Evolutionary conservation across 2,113 vertebrate genomes (phyloP).

Genomic region (Noctilio leporinus): DNA sequence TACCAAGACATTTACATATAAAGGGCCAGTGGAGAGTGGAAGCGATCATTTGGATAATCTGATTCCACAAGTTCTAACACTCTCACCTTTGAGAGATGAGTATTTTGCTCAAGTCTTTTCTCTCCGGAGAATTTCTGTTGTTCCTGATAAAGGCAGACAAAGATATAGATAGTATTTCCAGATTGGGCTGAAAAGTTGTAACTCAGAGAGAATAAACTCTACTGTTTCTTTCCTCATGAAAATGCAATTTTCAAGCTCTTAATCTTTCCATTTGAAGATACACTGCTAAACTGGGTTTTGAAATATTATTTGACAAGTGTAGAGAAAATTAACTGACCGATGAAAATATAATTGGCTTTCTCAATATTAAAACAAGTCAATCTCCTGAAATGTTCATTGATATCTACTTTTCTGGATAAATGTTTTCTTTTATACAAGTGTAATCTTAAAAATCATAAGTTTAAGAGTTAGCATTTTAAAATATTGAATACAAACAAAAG

Average conservation of each 20-base stretch:
- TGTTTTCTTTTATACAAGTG: slow-evolving; percentile 27
- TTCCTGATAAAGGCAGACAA: not conserved
- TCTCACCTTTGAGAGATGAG: not conserved
- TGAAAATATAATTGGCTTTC: slow-evolving; percentile 29
- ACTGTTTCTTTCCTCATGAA: slow-evolving; percentile 25
- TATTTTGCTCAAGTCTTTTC: not conserved
- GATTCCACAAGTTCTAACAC: not conserved
- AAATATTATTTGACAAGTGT: slow-evolving; percentile 12
- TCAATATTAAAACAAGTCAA: slow-evolving; percentile 30
- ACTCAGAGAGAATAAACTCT: slow-evolving; percentile 28
- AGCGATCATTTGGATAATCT: not conserved
- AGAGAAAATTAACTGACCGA: slow-evolving; percentile 21
- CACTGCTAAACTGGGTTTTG: not conserved
- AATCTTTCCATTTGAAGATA: slow-evolving; percentile 10
- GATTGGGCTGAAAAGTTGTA: not conserved
- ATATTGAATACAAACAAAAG: not conserved
- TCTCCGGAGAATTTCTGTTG: not conserved
- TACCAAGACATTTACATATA: not conserved
- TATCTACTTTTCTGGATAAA: not conserved
- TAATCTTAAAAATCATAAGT: slow-evolving; percentile 5
- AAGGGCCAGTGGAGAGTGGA: not conserved
- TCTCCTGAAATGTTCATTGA: slow-evolving; percentile 30
- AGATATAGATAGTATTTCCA: not conserved
- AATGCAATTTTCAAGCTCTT: slow-evolving; percentile 35
- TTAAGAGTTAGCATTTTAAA: not conserved